Base-by-base conservation (phyloP, 1,140 invertebrate genomes). In the Drosophila biarmipes region DNA sequence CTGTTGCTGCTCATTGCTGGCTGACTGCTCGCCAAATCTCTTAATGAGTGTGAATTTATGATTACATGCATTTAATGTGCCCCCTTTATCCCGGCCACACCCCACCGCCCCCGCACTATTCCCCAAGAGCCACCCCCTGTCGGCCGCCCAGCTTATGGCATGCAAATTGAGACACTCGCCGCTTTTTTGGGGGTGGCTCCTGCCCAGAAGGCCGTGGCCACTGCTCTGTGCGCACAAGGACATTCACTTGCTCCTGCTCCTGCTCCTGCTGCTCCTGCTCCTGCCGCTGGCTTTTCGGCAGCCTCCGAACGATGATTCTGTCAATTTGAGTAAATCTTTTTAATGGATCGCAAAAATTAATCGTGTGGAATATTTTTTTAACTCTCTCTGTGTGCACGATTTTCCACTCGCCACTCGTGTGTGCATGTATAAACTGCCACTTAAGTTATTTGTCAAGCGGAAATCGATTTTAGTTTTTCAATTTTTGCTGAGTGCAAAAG, bases 321-420 rank as follows among this genome's bases (percentile, higher is more conserved):
- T 89, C 82, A 87, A 89, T 87, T 89, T 87, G 82, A 89, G 84
- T 89, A 87, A 87, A 87, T 89, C 82, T 87, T 79, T 87, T 87
- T 87, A 87, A 87, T 87, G 73, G 73, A 77, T 69, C 73, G 73
- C 73, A 76, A 86, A 86, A 89, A 86, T 87, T 77, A 86, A 86
- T 82, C 82, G 82, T 84, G 79, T 84, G 84, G 84, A 87, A 87
- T 87, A 87, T 89, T 76, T 8, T 76, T 68, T 61, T 74, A 78
- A 71, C 61, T 43, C 52, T 29, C 19, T 29, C 29, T 8, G 6
- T 8, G 6, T 34, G 14, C 14, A 45, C 19, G 21, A 14, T 17
- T 49, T 49, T 11, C 46, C 46, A 49, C 27, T 49, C 29, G 19
- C 24, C 35, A 72, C 55, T 71, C 48, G 45, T 58, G 37, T 72